Base-by-base conservation (phyloP, 2,797 vertebrate genomes). In the Mormyrops boulengeri region DNA sequence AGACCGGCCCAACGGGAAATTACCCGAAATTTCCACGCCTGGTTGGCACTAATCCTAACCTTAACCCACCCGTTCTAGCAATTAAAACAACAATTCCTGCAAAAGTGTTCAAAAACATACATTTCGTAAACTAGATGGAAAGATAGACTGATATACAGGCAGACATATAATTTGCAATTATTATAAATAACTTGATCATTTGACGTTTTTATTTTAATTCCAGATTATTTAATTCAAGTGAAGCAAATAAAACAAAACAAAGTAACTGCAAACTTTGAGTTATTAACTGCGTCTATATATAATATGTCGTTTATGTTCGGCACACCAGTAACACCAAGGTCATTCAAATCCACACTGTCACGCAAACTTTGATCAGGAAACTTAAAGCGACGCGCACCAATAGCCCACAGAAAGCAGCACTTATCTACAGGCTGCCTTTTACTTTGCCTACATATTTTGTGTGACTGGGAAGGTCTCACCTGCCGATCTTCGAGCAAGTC, bases 401-500 rank as follows among this genome's bases (percentile, higher is more conserved):
- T 3, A 12, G 9, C 12, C 9, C 26, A 30, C 22, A 66, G 3
- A 66, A 66, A 66, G 62, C 62, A 11, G 26, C 62, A 66, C 26
- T 66, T 66, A 34, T 8, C 4, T 44, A 44, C 19, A 38, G 38
- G 77, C 14, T 38, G 34, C 41, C 4, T 57, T 53, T 57, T 57
- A 57, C 55, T 57, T 57, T 62, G 57, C 57, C n/a, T 62, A 62
- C 57, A 62, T 82, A 44, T 38, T 82, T 2, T n/a, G 38, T 38
- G 34, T 38, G 41, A 26, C 84, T n/a, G 14, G 41, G 17, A 22
- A 22, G 52, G 47, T 93, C 95, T 94, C 90, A 96, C 96, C 95
- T 92, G 92, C 94, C 96, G 62, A 96, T 86, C 30, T 92, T 50
- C 4, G 96, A 96, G 86, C 96, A 96, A 11, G 1, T 94, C 69